Base-by-base conservation (phyloP, 2,888 invertebrate genomes). In the Dryobotodes eremita region DNA sequence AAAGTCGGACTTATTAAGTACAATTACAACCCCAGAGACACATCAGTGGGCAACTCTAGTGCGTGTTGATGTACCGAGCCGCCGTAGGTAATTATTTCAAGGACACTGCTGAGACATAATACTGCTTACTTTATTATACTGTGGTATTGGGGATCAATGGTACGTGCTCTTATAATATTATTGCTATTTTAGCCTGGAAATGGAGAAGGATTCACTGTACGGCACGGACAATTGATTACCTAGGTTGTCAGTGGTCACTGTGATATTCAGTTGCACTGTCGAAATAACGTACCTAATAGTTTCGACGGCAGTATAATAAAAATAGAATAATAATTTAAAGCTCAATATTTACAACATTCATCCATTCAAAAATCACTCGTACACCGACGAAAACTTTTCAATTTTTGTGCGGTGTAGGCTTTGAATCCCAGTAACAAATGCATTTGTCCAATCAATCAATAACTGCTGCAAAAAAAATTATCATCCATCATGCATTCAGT, bases 401-500 rank as follows among this genome's bases (percentile, higher is more conserved):
- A 11, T 23, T 59, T 71, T 26, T 46, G 42, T 42, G 20, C 26
- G 26, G 3, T 59, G 23, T 23, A 20, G 23, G 23, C 31, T 48
- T n/a, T n/a, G n/a, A 26, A 15, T 53, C 15, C 46, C 46, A 10
- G 17, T 15, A 46, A 23, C 15, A 50, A 50, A 50, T 23, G 2
- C 7, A n/a, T 42, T 71, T 62, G 42, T 57, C n/a, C 55, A 36
- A 64, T 57, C 55, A n/a, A 75, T 53, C 20, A 77, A 15, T 50
- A 1, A 7, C 10, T 11, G 11, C 15, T 36, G 57, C 53, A 55
- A 55, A 62, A 68, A n/a, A 20, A 68, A 71, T 62, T 73, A 36
- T 66, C 70, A 61, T 69, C 5, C 5, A 42, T 42, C 69, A 72
- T 84, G 11, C 69, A 69, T 80, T 77, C 53, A 73, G 20, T 42